Evolutionary conservation across 2,113 vertebrate genomes (phyloP).

Genomic region (Nannospalax galili): DNA sequence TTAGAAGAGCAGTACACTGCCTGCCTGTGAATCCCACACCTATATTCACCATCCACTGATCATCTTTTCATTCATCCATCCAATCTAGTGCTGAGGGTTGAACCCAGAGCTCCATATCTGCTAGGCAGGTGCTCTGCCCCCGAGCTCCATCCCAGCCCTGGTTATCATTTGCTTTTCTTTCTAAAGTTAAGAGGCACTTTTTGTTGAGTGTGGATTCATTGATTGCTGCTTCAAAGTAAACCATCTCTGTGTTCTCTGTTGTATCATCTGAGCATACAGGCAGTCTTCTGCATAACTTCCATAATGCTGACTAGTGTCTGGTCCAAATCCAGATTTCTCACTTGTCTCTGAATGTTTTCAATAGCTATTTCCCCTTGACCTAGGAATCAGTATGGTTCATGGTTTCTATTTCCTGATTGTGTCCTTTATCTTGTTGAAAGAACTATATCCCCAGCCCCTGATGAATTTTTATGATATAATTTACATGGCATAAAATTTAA

Average conservation of each 20-base stretch:
- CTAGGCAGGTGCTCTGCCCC: background rate
- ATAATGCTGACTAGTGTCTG: background rate
- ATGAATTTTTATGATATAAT: background rate
- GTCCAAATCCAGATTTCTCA: background rate
- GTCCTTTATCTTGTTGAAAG: background rate
- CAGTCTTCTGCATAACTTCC: background rate
- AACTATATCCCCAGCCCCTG: background rate
- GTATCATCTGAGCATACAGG: background rate
- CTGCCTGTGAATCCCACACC: background rate
- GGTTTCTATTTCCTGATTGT: background rate
- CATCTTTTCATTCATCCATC: background rate
- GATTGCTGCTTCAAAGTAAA: constrained; percentile 1
- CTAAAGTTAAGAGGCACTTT: background rate
- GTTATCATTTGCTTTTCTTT: background rate
- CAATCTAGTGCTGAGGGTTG: background rate
- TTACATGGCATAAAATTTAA: background rate
- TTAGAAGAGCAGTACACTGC: background rate
- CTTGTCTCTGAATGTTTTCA: background rate
- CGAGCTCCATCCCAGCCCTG: background rate
- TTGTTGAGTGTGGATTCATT: background rate
- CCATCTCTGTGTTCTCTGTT: background rate
- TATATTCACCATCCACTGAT: background rate
- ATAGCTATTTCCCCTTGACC: background rate
- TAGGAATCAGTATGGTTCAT: background rate
- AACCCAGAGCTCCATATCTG: background rate